Evolutionary conservation across 2,888 invertebrate species (phyloP), one percentile per base, ranked within the genome.

Genomic region (Scaptodrosophila latifasciaeformis): DNA sequence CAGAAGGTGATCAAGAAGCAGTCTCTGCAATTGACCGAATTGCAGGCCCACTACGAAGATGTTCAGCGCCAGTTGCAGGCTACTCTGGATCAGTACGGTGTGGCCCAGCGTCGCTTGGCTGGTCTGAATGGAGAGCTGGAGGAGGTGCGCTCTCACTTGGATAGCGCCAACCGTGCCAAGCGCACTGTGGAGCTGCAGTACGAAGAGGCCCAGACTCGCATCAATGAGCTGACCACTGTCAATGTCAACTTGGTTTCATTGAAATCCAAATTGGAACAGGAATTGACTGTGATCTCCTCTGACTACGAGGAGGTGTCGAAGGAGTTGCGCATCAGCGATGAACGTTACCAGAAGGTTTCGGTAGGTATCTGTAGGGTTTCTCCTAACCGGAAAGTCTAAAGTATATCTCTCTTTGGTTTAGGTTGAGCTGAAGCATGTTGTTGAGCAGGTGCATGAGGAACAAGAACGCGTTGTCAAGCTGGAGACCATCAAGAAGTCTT

Each of bases 271-370:
- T 90, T 98, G 85, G 98, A 98, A 88, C 96, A 96, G 85, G 98
- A 99, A 88, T 89, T 97, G 82, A 88, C 91, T 49, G 93, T 94
- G 76, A 91, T 99, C 80, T 95, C 97, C 74, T 92, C 95, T 77
- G 99, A 99, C 88, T 96, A 99, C 87, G 99, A 99, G 86, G 99
- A 99, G 88, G 95, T 98, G 85, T 95, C 95, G 87, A 96, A 96
- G 89, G 97, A 97, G 87, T 90, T 97, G 84, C 93, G 95, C 87
- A 91, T 96, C 79, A 92, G 92, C 84, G 97, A 97, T 86, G 97
- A 97, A 88, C 93, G 96, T 88, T 96, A 92, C 90, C 96, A 96
- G 89, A 94, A 96, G 86, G 94, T 96, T 70, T 90, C 91, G 89
- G 91, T 91, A 85, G 69, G 74, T 65, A 7, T 7, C 46, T 12